A percentile compares a stretch with the other conserved stretches of the same genome.
Evolutionary conservation across 1,140 invertebrate species (phyloP).

Genomic region (Leucophenga varia): DNA sequence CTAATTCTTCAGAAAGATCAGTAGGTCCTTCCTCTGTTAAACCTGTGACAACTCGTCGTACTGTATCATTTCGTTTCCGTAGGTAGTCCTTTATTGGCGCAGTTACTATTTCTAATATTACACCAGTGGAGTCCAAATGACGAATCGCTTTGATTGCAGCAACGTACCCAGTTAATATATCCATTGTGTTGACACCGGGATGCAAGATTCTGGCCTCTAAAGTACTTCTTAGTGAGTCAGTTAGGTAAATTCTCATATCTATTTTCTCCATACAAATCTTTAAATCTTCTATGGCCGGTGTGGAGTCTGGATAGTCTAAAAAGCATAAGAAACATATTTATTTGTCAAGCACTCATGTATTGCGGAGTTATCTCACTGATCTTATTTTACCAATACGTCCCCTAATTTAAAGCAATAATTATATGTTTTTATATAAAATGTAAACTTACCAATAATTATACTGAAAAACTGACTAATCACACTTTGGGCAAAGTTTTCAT

Average conservation of each 20-base stretch:
- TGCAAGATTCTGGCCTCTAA: slow-evolving; percentile 82
- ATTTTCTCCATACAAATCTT: slow-evolving; percentile 82
- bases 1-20: slow-evolving; percentile 88
- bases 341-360: too few relatives aligned
- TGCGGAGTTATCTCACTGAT: too few relatives aligned
- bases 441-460: slow-evolving; percentile 80
- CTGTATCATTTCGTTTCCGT: slow-evolving; percentile 86
- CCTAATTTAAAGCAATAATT: too few relatives aligned
- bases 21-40: slow-evolving; percentile 90
- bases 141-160: slow-evolving; percentile 91
- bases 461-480: slow-evolving; percentile 92
- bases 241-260: slow-evolving; percentile 75
- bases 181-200: slow-evolving; percentile 94
- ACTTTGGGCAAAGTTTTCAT: slow-evolving; percentile 83
- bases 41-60: slow-evolving; percentile 90
- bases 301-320: slow-evolving; percentile 90
- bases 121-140: slow-evolving; percentile 88
- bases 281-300: slow-evolving; percentile 89
- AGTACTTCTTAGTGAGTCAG: slow-evolving; percentile 75
- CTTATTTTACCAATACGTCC: too few relatives aligned
- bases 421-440: too few relatives aligned
- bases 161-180: slow-evolving; percentile 96
- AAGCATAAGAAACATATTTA: too few relatives aligned
- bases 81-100: slow-evolving; percentile 89
- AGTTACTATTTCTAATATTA: slow-evolving; percentile 92